phyloP scores from a whole-genome alignment of 2,113 vertebrate genomes.

The Dicerorhinus sumatrensis region DNA sequence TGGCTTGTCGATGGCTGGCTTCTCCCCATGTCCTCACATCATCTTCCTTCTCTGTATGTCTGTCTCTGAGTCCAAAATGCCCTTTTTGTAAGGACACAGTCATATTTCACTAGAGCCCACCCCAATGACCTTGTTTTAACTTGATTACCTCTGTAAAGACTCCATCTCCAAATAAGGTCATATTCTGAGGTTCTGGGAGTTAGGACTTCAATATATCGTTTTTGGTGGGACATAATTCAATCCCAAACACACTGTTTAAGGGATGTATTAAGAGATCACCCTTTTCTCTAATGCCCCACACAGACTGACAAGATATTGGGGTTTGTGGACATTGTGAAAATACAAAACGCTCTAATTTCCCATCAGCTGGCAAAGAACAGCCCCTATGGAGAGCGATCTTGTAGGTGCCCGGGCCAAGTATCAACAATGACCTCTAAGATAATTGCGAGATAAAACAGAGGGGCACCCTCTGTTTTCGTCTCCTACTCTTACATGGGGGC shows the following conservation, averaged over 20 bases:
- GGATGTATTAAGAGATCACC: neutral
- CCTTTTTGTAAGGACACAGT: neutral
- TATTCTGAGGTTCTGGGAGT: no score
- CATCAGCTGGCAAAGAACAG: neutral
- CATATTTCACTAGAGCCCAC: neutral
- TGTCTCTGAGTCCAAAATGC: neutral
- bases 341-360: neutral
- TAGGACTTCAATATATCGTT: neutral
- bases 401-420: neutral
- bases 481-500: neutral
- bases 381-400: neutral
- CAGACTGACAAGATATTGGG: no score
- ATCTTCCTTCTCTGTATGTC: neutral
- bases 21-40: neutral
- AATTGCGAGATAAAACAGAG: neutral
- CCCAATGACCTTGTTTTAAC: neutral
- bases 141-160: neutral
- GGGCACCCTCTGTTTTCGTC: neutral
- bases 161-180: neutral
- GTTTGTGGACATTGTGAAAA: neutral
- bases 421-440: neutral
- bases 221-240: neutral
- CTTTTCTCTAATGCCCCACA: neutral
- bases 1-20: rapidly evolving
- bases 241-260: neutral